Base-by-base conservation (phyloP, 2,797 vertebrate species). In the Selene dorsalis region DNA sequence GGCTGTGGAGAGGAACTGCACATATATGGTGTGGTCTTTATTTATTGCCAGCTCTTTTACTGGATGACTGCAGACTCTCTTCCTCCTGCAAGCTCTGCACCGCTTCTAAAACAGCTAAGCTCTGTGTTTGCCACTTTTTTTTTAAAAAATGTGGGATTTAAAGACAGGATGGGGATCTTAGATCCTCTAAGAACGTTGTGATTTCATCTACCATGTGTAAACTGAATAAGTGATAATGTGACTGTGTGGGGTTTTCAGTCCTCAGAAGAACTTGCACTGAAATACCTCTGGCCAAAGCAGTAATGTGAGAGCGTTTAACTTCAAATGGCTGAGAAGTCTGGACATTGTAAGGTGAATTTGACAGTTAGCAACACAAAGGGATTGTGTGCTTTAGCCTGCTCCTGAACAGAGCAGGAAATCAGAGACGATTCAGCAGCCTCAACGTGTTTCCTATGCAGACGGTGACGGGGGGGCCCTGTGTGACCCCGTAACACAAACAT, bases 21-120 rank as follows among this genome's bases (percentile, higher is more conserved):
- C 94, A 94, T 95, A 94, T 94, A 95, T 94, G 95, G 94, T 69
- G 79, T 67, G 81, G 58, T 92, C 93, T 93, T 94, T 91, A 93
- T 93, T 94, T 92, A 94, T 87, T 92, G 89, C 89, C 63, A 50
- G 64, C 79, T 88, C 80, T 93, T 92, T 91, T 81, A 81, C 89
- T 79, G 83, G 82, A 78, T 69, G 80, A 75, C 83, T 75, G 62
- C 84, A 77, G 84, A 71, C 84, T 89, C 75, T 76, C 73, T 73
- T 82, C 66, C 73, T 84, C 30, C 86, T 85, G 69, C 70, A 52
- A 84, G 65, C 80, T 67, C 85, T 77, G 73, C 86, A 65, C 50
- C 73, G 88, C 77, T 67, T 57, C 73, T 30, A 11, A 79, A 80
- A 35, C 41, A 18, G 35, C 10, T 53, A 47, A 65, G 52, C 74